Base-by-base conservation (phyloP, 2,888 invertebrate genomes). In the Odontocolon sp. region DNA sequence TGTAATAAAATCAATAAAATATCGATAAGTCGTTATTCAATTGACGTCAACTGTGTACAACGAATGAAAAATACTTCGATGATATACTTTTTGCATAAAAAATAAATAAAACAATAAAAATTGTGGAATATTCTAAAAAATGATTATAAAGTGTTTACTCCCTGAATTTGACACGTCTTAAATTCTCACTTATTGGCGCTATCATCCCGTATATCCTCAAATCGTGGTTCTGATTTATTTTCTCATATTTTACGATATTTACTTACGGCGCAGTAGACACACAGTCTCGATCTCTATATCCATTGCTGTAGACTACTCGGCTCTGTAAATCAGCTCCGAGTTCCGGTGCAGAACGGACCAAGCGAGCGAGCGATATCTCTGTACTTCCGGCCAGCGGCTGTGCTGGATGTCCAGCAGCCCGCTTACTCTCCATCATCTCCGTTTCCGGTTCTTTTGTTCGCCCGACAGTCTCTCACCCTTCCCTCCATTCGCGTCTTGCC, bases 321-420 rank as follows among this genome's bases (percentile, higher is more conserved):
- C n/a, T n/a, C n/a, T n/a, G 81, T 83, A 84, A 83, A 82, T 82
- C 83, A 83, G 79, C 78, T 79, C 79, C 69, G 61, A 81, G 79
- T 80, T 84, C 82, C 82, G 82, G 80, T 73, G 76, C 76, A 77
- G 69, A 36, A 42, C 59, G 52, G 59, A 36, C 72, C 66, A 66
- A 67, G 59, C 66, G 66, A 73, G 63, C 75, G 72, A 81, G 80
- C 80, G 81, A 84, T 82, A 83, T 83, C 81, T 80, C 80, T 78
- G 80, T 78, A 81, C 79, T 84, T 84, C 81, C 80, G 84, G 84
- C 75, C 82, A 80, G 68, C 75, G 57, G 56, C 56, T 50, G 64
- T 57, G 28, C 59, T 45, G 76, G 66, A 64, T 59, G 52, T 40
- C 59, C 52, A 70, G 45, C 76, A 76, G 59, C 52, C 66, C 72